These are phyloP conservation scores for Callocephalon fimbriatum DNA, from an alignment of 2,113 vertebrate genomes.

Conservation along the genomic window DNA sequence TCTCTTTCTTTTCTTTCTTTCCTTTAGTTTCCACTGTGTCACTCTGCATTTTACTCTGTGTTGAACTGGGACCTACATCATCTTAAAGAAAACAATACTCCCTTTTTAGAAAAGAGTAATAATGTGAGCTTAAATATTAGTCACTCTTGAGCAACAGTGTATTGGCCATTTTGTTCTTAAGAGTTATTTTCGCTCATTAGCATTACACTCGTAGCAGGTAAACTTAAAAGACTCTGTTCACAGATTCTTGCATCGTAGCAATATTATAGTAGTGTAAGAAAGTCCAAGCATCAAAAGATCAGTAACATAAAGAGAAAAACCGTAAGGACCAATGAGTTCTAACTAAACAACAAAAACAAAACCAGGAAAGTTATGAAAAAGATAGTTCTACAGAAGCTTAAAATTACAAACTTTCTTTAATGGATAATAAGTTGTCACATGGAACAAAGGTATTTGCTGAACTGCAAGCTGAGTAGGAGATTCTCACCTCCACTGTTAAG, in stretches of 20 bases:
- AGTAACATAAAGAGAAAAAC: not conserved
- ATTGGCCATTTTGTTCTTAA: not conserved
- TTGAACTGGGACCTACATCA: slow-evolving; percentile 35
- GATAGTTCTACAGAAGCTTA: not conserved
- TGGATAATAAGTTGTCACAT: not conserved
- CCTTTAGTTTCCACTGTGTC: slow-evolving; percentile 24
- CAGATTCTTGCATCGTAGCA: not conserved
- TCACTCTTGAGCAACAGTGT: not conserved
- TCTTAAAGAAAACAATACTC: slow-evolving; percentile 39
- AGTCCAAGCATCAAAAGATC: not conserved
- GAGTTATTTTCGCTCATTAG: not conserved
- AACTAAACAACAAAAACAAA: not conserved
- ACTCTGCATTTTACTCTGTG: slow-evolving; percentile 52
- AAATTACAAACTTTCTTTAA: not conserved
- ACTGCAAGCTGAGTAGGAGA: not conserved
- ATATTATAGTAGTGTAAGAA: not conserved
- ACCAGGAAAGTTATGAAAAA: not conserved
- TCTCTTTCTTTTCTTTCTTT: slow-evolving; percentile 65
- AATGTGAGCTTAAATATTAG: not conserved
- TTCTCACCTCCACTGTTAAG: not conserved
- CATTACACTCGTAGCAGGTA: not conserved
- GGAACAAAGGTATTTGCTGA: not conserved
- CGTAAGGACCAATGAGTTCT: fast-evolving
- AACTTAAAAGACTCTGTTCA: not conserved
- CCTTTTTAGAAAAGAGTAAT: not conserved